Conservation (phyloP, 2,113 vertebrate species). For the Ictalurus furcatus region DNA sequence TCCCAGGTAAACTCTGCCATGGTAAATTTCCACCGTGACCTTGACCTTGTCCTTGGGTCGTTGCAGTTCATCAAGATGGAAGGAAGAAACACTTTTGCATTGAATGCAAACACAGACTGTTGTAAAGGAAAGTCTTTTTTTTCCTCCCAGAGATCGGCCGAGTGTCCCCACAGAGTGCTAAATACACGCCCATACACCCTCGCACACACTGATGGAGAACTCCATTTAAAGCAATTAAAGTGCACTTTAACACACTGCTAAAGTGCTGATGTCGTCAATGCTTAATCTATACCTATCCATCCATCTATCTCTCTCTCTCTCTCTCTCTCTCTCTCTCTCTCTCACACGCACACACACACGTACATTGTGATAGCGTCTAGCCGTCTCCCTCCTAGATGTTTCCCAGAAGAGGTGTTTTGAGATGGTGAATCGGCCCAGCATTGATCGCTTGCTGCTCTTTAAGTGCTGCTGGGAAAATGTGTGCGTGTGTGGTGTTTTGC, state of each 20-base stretch:
- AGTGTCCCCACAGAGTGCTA: neutral
- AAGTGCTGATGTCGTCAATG: slow-evolving; percentile 67
- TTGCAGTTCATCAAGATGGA: neutral
- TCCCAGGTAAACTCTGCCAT: neutral
- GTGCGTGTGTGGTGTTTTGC: neutral
- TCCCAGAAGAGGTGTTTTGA: slow-evolving; percentile 60
- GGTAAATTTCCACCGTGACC: neutral
- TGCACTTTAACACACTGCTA: slow-evolving; percentile 65
- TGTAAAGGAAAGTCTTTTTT: neutral
- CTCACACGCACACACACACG: slow-evolving; percentile 30
- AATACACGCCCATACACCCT: neutral
- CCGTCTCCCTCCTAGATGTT: slow-evolving; percentile 60
- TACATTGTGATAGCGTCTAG: slow-evolving; percentile 32
- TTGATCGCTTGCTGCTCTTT: slow-evolving; percentile 61
- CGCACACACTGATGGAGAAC: slow-evolving; percentile 60
- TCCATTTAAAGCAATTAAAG: slow-evolving; percentile 68
- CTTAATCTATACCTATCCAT: slow-evolving; percentile 67
- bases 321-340: slow-evolving; percentile 5
- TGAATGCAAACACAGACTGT: neutral
- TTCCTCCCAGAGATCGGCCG: neutral
- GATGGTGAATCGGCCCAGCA: slow-evolving; percentile 67
- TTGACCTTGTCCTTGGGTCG: neutral
- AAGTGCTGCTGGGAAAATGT: slow-evolving; percentile 39
- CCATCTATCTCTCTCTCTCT: slow-evolving; percentile 23
- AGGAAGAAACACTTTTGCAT: neutral